Evolutionary conservation across 1,140 invertebrate genomes (phyloP), one percentile per base, ranked within the genome.

Genomic region (Drosophila parvula): DNA sequence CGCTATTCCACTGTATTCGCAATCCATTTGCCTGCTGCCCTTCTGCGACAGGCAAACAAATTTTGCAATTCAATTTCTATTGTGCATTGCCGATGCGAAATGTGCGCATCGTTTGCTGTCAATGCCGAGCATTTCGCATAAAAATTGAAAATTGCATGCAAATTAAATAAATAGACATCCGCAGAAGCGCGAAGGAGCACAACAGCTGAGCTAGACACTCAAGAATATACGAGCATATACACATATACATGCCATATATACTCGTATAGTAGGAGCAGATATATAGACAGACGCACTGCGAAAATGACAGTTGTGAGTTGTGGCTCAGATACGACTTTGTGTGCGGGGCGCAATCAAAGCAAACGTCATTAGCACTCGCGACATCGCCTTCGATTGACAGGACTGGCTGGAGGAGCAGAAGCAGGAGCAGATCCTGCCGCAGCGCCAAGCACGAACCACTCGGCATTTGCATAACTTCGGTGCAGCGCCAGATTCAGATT

Each of bases 41-140:
- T 34, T 53, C 79, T 77, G 63, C 50, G 71, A 81, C 74, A 68
- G 82, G 83, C 84, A 88, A 88, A 88, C 80, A 89, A 89, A 89
- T 89, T 89, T 89, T 84, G 81, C 84, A 89, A 89, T 89, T 89
- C 84, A 89, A 89, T 89, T 88, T 89, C 84, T 74, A 89, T 89
- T 84, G 77, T 76, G 80, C 79, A 73, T 69, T 76, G 64, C 36
- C 78, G 65, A 62, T 82, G 76, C 59, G 51, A 53, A 63, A 78
- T 79, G 81, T 80, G 75, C 75, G 79, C 83, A 71, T 83, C 84
- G 83, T 83, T 86, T 80, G 73, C 79, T 88, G 83, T 86, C 83
- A 89, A 88, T 88, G 80, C 67, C 79, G 77, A 83, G 83, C 61
- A 83, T 88, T 89, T 70, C 68, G 68, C 74, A 89, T 88, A 89